phyloP scores from a whole-genome alignment of 2,113 vertebrate genomes.

The Xenopus borealis region DNA sequence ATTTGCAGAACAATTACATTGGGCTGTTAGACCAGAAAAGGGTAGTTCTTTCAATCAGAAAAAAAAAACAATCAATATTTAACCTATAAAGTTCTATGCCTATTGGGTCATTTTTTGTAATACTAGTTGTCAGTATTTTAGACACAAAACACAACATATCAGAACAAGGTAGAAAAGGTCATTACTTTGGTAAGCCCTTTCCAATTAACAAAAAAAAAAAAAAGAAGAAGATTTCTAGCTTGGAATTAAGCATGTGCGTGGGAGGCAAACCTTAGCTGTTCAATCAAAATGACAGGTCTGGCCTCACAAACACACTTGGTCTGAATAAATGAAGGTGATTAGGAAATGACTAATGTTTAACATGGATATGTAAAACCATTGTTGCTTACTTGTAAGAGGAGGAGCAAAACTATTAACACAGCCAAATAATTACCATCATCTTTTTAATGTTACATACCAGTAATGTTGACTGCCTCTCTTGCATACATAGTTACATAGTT shows the following conservation, averaged over 20 bases:
- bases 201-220: conserved; percentile 41
- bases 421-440: not conserved
- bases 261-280: conserved; percentile 29
- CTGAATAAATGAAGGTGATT: conserved; percentile 20
- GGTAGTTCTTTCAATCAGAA: conserved; percentile 47
- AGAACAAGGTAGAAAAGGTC: conserved; percentile 46
- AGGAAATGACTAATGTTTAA: conserved; percentile 23
- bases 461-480: not conserved
- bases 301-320: conserved; percentile 10
- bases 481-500: no score
- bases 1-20: conserved; percentile 19
- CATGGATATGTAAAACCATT: conserved; percentile 17
- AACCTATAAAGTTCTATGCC: conserved; percentile 45
- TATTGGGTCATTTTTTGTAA: conserved; percentile 46
- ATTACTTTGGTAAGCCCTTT: conserved; percentile 27
- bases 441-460: not conserved
- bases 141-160: conserved; percentile 33
- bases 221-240: conserved; percentile 19
- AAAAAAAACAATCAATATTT: conserved; percentile 52
- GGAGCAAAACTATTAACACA: conserved; percentile 1
- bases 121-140: conserved; percentile 41
- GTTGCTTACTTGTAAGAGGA: conserved; percentile 10
- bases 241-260: conserved; percentile 35
- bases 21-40: conserved; percentile 46
- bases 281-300: conserved; percentile 41